phyloP scores from a whole-genome alignment of 2,888 invertebrate species.

The Nephrotoma guestfalica region DNA sequence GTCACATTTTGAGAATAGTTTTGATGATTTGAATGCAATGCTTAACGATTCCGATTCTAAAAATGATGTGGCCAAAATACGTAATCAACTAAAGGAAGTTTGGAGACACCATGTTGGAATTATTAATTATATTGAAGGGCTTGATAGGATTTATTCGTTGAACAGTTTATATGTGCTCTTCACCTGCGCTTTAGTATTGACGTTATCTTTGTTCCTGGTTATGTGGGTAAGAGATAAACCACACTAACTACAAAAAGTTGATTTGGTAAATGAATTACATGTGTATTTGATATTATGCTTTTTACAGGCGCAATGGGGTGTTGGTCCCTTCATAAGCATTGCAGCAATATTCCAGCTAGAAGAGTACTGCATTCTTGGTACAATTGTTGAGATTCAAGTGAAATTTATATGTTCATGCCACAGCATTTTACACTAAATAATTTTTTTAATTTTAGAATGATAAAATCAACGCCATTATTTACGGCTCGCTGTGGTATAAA shows the following conservation, averaged over 20 bases:
- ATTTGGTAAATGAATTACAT: neutral
- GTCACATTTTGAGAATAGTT: neutral
- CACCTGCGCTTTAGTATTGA: neutral
- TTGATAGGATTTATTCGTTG: neutral
- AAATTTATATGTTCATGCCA: neutral
- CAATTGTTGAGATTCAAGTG: neutral
- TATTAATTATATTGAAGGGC: neutral
- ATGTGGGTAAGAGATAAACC: neutral
- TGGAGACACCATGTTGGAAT: neutral
- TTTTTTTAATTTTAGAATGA: neutral
- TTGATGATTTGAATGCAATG: neutral
- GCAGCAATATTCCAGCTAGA: neutral
- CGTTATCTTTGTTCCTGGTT: neutral
- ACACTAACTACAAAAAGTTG: no score
- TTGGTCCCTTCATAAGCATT: neutral
- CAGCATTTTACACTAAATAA: neutral
- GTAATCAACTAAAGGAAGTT: neutral
- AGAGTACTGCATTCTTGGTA: neutral
- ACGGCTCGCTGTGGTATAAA: neutral
- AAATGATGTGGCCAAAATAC: neutral
- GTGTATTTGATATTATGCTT: neutral
- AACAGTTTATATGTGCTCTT: neutral
- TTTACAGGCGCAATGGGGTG: neutral
- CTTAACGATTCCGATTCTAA: neutral
- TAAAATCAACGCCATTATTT: neutral